A percentile compares a stretch with the other conserved stretches of the same genome.
Conservation (phyloP, 2,888 invertebrate genomes). For the Phortica okadai region DNA sequence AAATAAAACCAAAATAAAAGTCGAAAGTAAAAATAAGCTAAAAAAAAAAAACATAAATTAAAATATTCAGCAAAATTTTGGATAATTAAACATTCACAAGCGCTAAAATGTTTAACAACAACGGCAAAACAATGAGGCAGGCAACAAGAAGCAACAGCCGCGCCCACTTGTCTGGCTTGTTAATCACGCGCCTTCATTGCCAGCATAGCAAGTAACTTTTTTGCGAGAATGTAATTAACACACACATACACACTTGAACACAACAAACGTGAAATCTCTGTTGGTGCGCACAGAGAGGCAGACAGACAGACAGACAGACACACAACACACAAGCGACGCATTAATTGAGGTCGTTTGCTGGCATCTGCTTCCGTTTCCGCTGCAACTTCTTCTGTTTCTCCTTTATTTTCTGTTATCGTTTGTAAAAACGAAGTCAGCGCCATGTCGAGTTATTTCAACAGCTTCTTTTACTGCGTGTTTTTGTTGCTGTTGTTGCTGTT, state of each 20-base stretch:
- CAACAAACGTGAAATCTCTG: constrained; percentile 64
- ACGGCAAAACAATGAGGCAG: not conserved
- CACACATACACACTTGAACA: constrained; percentile 43
- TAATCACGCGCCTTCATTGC: constrained; percentile 50
- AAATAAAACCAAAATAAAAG: constrained; percentile 49
- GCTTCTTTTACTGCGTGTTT: not conserved
- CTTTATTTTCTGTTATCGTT: not conserved
- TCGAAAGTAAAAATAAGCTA: constrained; percentile 48
- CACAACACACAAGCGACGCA: constrained; percentile 25
- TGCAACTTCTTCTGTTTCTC: not conserved
- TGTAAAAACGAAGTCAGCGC: not conserved
- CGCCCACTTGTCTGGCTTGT: not conserved
- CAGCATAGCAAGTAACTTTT: constrained; percentile 38
- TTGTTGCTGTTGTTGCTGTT: no score
- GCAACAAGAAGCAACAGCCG: constrained; percentile 30
- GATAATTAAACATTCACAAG: constrained; percentile 68
- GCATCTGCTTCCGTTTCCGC: not conserved
- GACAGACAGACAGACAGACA: constrained; percentile 36
- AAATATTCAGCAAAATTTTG: constrained; percentile 65
- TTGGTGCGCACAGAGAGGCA: constrained; percentile 48
- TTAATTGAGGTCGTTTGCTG: constrained; percentile 18
- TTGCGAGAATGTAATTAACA: constrained; percentile 66
- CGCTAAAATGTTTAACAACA: constrained; percentile 63
- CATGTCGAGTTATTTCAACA: not conserved
- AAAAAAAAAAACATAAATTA: constrained; percentile 37